Base-by-base conservation (phyloP, 2,113 vertebrate species). In the Percina caprodes region DNA sequence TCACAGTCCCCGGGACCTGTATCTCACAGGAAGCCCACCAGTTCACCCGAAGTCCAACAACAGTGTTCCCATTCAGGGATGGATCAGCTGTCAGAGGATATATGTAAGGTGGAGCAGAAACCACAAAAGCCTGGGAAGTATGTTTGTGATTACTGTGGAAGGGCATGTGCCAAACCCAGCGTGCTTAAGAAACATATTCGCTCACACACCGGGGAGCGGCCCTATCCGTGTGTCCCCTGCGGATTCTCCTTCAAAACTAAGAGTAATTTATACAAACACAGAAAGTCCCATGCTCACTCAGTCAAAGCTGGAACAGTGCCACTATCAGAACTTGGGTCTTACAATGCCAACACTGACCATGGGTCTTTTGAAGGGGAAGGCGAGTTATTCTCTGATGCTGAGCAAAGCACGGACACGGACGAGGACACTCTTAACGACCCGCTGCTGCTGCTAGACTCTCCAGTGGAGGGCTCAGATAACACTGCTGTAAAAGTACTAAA, bases 171-270 rank as follows among this genome's bases (percentile, higher is more conserved):
- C 95, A 99, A 99, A 95, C 98, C 98, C 63, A 99, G 98, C 2
- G 98, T 99, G 85, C 96, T 99, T 49, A 99, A 99, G 88, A 99
- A 99, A 91, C 98, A 99, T 84, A 99, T 99, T 92, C 95, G 98
- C 77, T 99, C 98, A 56, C 98, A 99, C 75, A 99, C 98, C 0
- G 98, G 98, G 14, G 98, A 99, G 86, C 95, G 98, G 79, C 98
- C 98, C 0, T 99, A 99, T 77, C 98, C 98, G 1, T 99, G 98
- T 83, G 92, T 97, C 85, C 98, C 98, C 65, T 99, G 98, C 74
- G 98, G 98, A 58, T 99, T 99, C 93, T 99, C 98, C 62, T 99
- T 99, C 92, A 99, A 99, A 96, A 99, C 98, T 0, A 99, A 99
- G 94, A 99, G 98, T 91, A 99, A 99, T 91, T 94, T 99, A 77